Evolutionary conservation across 2,888 invertebrate genomes (phyloP).

Genomic region (Lycocerus yunnanus): DNA sequence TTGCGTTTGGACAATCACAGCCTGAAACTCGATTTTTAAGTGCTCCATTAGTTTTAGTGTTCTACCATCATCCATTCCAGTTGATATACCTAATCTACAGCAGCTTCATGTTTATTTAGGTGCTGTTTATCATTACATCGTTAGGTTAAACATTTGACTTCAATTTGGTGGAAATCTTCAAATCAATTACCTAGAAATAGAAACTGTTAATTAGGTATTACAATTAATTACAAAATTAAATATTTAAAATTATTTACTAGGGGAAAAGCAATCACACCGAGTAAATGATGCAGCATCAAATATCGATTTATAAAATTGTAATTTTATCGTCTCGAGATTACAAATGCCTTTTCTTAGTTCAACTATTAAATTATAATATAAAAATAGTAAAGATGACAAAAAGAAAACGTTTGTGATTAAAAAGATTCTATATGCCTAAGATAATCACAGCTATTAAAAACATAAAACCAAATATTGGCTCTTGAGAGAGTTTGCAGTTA

Average conservation of each 20-base stretch:
- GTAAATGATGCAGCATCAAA: too few species aligned
- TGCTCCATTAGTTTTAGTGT: neutral
- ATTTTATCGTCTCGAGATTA: too few species aligned
- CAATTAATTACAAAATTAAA: neutral
- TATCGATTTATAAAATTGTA: too few species aligned
- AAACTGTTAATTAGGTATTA: neutral
- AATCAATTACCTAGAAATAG: neutral
- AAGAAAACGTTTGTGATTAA: too few species aligned
- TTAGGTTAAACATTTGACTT: neutral
- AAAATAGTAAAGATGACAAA: too few species aligned
- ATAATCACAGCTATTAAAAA: neutral
- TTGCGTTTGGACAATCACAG: conserved; percentile 74
- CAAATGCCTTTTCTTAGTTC: too few species aligned
- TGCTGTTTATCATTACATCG: neutral
- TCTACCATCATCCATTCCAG: neutral
- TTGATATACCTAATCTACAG: neutral
- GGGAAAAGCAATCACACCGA: too few species aligned
- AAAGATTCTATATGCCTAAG: too few species aligned
- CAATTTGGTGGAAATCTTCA: neutral
- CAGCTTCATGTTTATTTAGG: neutral
- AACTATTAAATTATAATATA: too few species aligned
- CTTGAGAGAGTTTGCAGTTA: neutral
- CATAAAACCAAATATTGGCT: neutral
- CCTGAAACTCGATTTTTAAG: conserved; percentile 52
- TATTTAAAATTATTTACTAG: neutral